phyloP scores from a whole-genome alignment of 1,140 invertebrate genomes.

The Mesaphorura yosii region DNA sequence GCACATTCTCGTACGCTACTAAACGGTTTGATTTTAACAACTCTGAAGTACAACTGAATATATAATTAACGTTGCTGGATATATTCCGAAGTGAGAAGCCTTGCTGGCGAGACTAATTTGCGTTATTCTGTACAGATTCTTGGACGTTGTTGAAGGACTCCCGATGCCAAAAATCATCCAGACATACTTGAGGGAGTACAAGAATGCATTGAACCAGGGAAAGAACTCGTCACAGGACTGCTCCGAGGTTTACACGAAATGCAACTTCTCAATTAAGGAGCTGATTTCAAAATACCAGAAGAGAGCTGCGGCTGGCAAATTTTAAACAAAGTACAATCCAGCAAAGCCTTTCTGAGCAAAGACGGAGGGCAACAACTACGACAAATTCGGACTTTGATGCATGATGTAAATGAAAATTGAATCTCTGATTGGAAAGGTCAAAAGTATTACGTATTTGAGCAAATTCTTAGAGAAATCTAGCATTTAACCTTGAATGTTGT shows the following conservation, averaged over 20 bases:
- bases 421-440: too few species aligned
- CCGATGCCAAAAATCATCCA: slow-evolving; percentile 28
- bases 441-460: too few species aligned
- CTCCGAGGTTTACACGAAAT: slow-evolving; percentile 13
- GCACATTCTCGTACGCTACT: slow-evolving; percentile 20
- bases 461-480: too few species aligned
- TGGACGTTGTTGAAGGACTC: slow-evolving; percentile 22
- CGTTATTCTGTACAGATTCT: slow-evolving; percentile 12
- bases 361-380: too few species aligned
- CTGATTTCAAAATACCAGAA: slow-evolving; percentile 17
- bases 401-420: too few species aligned
- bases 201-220: slow-evolving; percentile 24
- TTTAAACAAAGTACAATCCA: too few species aligned
- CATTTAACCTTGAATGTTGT: too few species aligned
- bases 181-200: slow-evolving; percentile 28
- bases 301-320: neutral
- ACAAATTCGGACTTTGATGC: too few species aligned
- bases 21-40: slow-evolving; percentile 1
- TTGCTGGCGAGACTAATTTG: neutral
- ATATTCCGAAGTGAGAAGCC: neutral
- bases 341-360: too few species aligned
- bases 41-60: slow-evolving; percentile 2
- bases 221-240: slow-evolving; percentile 22
- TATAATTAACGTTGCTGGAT: slow-evolving; percentile 1
- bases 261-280: slow-evolving; percentile 28